Evolutionary conservation across 1,140 invertebrate genomes (phyloP), one percentile per base, ranked within the genome.

Genomic region (Pachypeltis micranthus): DNA sequence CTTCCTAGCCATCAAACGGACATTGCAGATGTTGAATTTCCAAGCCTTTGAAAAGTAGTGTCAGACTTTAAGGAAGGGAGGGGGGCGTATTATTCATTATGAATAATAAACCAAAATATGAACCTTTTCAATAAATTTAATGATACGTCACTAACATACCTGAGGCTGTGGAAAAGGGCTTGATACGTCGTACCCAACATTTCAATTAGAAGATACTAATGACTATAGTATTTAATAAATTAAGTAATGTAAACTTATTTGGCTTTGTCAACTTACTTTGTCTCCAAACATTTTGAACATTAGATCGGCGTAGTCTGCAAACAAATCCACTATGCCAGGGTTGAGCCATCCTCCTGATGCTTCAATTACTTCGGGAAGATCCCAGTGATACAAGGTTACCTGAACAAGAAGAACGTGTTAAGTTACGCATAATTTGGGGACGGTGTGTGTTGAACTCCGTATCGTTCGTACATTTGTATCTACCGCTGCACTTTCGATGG

Each of bases 371-470:
- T 84, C 78, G 0, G 84, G 85, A 44, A 85, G 70, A 62, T 87
- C 85, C 84, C 84, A 87, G 66, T 86, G 84, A 68, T 85, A 86
- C 25, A 87, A 78, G 0, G 84, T 86, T 0, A 85, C 82, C 78
- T 69, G 29, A 25, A 7, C 10, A 7, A 14, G 12, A 3, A 23
- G 2, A 12, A 23, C 21, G 3, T 58, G n/a, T 58, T 58, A 10
- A 58, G 7, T 14, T 25, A 25, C 19, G 7, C 19, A 14, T 25
- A 55, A 7, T n/a, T 7, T 55, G 12, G 10, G 24, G 14, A 4
- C 14, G 23, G 14, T 7, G 14, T 55, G 14, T 55, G 14, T n/a
- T n/a, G 24, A 55, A 55, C 12, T 55, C 14, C 14, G 14, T 55
- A 12, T 16, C 14, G 24, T 10, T 55, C n/a, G n/a, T n/a, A n/a